These are phyloP conservation scores for Subanguina moxae DNA, from an alignment of 1,140 invertebrate species.

Conservation along the genomic window DNA sequence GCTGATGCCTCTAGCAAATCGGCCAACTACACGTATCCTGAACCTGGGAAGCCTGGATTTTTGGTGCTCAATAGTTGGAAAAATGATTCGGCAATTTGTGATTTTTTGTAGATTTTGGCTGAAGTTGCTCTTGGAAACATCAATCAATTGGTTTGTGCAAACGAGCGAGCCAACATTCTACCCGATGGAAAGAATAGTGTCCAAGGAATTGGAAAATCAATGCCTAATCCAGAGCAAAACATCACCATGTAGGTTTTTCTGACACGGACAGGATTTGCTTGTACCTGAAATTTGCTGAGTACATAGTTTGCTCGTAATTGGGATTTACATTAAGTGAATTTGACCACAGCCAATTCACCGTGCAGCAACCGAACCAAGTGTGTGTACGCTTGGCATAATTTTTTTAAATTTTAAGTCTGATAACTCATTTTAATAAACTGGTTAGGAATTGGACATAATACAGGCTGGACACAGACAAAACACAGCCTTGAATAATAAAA, in stretches of 20 bases:
- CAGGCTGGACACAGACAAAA: too few species aligned
- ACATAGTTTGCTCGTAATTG: too few species aligned
- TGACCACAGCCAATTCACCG: too few species aligned
- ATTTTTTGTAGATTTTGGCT: slow-evolving; percentile 57
- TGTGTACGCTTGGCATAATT: too few species aligned
- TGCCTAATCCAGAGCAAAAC: slow-evolving; percentile 12
- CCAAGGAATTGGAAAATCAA: slow-evolving; percentile 16
- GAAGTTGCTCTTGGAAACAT: slow-evolving; percentile 63
- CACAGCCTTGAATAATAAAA: too few species aligned
- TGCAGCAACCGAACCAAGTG: too few species aligned
- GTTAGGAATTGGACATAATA: too few species aligned
- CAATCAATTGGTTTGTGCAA: slow-evolving; percentile 9
- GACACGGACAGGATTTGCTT: background rate
- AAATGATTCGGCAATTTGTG: too few species aligned
- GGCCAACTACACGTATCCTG: slow-evolving; percentile 89
- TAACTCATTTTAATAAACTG: too few species aligned
- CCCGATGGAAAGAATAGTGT: slow-evolving; percentile 26
- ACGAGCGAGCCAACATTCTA: slow-evolving; percentile 21
- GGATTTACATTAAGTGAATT: too few species aligned
- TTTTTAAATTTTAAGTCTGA: too few species aligned
- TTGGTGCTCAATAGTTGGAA: slow-evolving; percentile 75
- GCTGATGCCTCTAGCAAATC: slow-evolving; percentile 98
- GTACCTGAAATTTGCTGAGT: too few species aligned
- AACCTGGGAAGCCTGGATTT: slow-evolving; percentile 65
- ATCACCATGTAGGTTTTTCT: slow-evolving; percentile 19